Evolutionary conservation across 2,797 vertebrate genomes (phyloP), one percentile per base, ranked within the genome.

Genomic region (Syndactyla subalaris): DNA sequence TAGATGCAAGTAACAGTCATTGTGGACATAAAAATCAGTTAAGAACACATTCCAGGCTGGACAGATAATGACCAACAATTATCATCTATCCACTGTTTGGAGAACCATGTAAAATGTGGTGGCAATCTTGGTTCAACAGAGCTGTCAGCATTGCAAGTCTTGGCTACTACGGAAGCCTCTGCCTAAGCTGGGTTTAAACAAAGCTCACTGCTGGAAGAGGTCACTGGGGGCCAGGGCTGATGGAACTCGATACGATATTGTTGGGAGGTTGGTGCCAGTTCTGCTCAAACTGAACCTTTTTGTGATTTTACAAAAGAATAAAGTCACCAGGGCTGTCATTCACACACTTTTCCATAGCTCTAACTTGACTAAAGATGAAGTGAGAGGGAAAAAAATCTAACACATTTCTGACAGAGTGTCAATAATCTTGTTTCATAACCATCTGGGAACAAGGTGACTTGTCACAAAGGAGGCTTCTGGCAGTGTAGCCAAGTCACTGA

Each of bases 361-460:
- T 65, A 86, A 87, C 87, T 87, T 55, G 52, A 85, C 61, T 79
- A 27, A 80, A 71, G 27, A 41, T 52, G 38, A 57, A 76, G 71
- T 73, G 36, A 70, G 36, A 54, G 36, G 32, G 81, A 90, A 86
- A 89, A 84, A 58, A 45, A 12, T 2, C 12, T 70, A 70, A n/a
- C 34, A 83, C 59, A 58, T 89, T 92, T 85, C 75, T 95, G 85
- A 89, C 78, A 85, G 49, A 39, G 21, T 7, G 6, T 85, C 76
- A 66, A 8, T 63, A 79, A 36, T 88, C 18, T 39, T 80, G 59
- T 93, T 96, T 91, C 76, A 41, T 92, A 87, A 87, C 87, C 67
- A 51, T 74, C 51, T 83, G 79, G 67, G 43, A 87, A 49, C 65
- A 91, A 85, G 65, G 63, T 85, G 72, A 80, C 39, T 93, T 85